Percentiles rank a stretch among this genome's conserved stretches.
These are phyloP conservation scores for Ptiloglossa arizonensis DNA, from an alignment of 1,140 invertebrate species.

Conservation along the genomic window DNA sequence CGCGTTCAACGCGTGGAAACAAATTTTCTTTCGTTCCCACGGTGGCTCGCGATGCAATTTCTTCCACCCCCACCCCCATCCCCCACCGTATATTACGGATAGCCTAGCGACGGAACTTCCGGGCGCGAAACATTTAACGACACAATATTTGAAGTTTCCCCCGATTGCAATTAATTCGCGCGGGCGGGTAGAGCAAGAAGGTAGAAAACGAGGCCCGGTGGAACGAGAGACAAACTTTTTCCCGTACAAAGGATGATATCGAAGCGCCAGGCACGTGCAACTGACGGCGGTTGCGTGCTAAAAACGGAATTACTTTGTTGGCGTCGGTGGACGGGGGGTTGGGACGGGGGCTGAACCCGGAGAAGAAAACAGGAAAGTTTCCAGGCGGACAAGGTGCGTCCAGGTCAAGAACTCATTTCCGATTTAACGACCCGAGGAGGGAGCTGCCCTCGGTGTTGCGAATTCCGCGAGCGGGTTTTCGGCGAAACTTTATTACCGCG, in stretches of 20 bases:
- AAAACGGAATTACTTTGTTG: constrained; percentile 58
- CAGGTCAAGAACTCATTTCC: constrained; percentile 62
- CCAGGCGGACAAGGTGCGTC: constrained; percentile 11
- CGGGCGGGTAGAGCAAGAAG: neutral
- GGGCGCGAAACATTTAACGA: neutral
- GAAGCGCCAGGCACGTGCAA: constrained; percentile 39
- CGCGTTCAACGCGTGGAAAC: neutral
- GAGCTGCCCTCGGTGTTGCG: neutral
- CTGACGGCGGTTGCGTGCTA: constrained; percentile 49
- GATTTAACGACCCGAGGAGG: constrained; percentile 56
- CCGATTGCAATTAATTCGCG: neutral
- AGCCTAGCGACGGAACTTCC: neutral
- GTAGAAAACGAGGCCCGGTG: neutral
- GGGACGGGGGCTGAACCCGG: no score
- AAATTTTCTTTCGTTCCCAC: neutral
- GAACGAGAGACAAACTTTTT: constrained; percentile 15
- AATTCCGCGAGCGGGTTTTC: constrained; percentile 37
- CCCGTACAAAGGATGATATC: constrained; percentile 44
- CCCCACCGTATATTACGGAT: no score
- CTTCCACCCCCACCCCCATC: neutral
- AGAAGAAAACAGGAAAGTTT: constrained; percentile 48
- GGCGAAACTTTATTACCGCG: constrained; percentile 44
- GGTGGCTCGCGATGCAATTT: neutral
- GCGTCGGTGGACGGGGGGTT: neutral
- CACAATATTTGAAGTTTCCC: constrained; percentile 4